Percentiles rank a stretch among this genome's conserved stretches.
These are phyloP conservation scores for Helarctos malayanus DNA, from an alignment of 2,797 vertebrate species.

Conservation along the genomic window DNA sequence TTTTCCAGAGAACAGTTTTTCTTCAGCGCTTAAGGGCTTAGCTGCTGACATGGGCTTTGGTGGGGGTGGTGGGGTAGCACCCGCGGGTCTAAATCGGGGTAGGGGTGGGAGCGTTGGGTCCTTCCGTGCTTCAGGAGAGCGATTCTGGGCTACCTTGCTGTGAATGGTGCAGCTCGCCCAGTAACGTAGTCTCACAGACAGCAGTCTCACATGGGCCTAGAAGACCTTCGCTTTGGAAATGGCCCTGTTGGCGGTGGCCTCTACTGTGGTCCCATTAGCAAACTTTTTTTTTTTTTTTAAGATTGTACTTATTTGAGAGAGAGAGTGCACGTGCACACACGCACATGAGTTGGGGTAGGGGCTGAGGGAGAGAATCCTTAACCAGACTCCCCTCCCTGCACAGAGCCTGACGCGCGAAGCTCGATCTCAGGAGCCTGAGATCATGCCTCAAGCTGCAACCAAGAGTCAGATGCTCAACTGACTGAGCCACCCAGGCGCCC, in stretches of 20 bases:
- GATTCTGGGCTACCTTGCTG: not conserved
- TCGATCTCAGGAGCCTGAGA: not conserved
- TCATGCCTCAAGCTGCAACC: not conserved
- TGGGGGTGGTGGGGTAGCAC: not conserved
- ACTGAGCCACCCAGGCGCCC: not conserved
- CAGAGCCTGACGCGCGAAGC: not conserved
- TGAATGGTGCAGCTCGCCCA: rapidly evolving
- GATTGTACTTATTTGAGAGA: not conserved
- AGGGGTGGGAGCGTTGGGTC: not conserved
- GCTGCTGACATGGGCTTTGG: not conserved
- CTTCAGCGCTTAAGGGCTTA: not conserved
- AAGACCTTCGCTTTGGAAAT: not conserved
- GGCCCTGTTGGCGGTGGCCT: not conserved
- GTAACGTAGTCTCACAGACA: not conserved
- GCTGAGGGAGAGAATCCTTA: not conserved
- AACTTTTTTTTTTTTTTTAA: not conserved
- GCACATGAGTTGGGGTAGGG: not conserved
- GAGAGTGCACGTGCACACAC: no score
- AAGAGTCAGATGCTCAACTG: not conserved
- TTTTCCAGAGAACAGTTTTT: not conserved
- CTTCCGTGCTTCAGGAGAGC: not conserved
- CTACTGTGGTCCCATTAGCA: not conserved
- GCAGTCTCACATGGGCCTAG: not conserved
- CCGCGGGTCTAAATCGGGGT: not conserved
- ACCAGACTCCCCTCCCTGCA: not conserved